Percentiles rank a stretch among this genome's conserved stretches.
These are phyloP conservation scores for Calliopum simillimum DNA, from an alignment of 2,888 invertebrate genomes.

Conservation along the genomic window DNA sequence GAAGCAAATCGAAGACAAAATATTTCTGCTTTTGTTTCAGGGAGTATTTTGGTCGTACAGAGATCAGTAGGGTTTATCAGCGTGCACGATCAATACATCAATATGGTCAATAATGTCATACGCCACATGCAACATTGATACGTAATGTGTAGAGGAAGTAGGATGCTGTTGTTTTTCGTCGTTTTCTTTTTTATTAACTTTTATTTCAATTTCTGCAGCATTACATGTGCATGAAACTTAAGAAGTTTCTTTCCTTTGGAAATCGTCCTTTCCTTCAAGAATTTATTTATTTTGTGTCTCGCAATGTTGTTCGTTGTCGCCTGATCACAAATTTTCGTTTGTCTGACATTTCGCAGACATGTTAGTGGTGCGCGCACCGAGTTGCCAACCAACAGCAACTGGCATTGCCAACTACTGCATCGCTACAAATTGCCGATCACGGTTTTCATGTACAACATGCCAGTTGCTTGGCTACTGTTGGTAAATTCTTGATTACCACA, in stretches of 20 bases:
- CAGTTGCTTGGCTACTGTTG: conserved; percentile 44
- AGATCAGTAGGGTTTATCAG: conserved; percentile 46
- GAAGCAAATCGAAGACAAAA: not conserved
- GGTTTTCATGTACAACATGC: conserved; percentile 68
- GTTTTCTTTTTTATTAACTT: not conserved
- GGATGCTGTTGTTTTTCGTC: not conserved
- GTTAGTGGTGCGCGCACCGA: not conserved
- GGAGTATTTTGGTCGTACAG: not conserved
- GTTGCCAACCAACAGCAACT: conserved; percentile 7
- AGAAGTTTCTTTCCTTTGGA: conserved; percentile 8
- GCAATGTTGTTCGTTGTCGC: conserved; percentile 28
- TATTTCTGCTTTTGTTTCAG: not conserved
- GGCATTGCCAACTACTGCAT: conserved; percentile 17
- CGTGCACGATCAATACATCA: conserved; percentile 52
- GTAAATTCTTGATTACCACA: not conserved
- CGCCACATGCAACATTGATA: conserved; percentile 35
- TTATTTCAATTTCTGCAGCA: conserved; percentile 1
- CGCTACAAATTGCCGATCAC: conserved; percentile 67
- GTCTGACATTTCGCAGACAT: conserved; percentile 23
- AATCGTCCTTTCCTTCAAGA: not conserved
- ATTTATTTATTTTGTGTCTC: conserved; percentile 35
- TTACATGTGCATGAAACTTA: conserved; percentile 30
- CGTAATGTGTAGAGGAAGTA: conserved; percentile 9
- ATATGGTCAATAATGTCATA: conserved; percentile 53
- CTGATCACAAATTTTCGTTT: conserved; percentile 31